phyloP scores from a whole-genome alignment of 53 echinoderm and acorn worm genomes.

The Luidia sarsii region DNA sequence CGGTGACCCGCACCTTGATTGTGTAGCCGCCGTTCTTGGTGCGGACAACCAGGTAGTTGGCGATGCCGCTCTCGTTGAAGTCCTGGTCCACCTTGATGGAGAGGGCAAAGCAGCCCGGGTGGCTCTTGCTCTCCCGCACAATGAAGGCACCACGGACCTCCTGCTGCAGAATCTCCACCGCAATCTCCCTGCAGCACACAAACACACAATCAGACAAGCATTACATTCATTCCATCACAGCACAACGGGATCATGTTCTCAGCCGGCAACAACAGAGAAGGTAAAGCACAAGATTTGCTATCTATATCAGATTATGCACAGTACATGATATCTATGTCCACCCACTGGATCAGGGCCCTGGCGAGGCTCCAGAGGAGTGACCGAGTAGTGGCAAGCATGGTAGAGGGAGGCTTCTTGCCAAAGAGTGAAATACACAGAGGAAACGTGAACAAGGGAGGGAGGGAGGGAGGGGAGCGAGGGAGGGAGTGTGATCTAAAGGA shows the following conservation, averaged over 20 bases:
- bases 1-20: constrained; percentile 95
- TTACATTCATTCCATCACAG: not conserved
- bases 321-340: too few species aligned
- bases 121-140: constrained; percentile 95
- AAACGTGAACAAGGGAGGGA: too few species aligned
- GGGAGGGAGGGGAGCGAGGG: too few species aligned
- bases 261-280: not conserved
- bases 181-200: constrained; percentile 76
- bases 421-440: too few species aligned
- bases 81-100: constrained; percentile 92
- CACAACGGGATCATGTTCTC: not conserved
- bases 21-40: constrained; percentile 91
- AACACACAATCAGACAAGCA: not conserved
- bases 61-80: constrained; percentile 87
- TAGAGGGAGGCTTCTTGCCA: too few species aligned
- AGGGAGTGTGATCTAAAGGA: too few species aligned
- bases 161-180: constrained; percentile 90
- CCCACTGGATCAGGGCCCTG: too few species aligned
- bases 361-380: too few species aligned
- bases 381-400: too few species aligned
- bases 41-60: constrained; percentile 92
- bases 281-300: too few species aligned
- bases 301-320: too few species aligned
- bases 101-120: constrained; percentile 93
- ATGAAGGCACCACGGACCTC: constrained; percentile 95